A percentile compares a stretch with the other conserved stretches of the same genome.
phyloP scores from a whole-genome alignment of 2,113 vertebrate species.

The Neofelis nebulosa region DNA sequence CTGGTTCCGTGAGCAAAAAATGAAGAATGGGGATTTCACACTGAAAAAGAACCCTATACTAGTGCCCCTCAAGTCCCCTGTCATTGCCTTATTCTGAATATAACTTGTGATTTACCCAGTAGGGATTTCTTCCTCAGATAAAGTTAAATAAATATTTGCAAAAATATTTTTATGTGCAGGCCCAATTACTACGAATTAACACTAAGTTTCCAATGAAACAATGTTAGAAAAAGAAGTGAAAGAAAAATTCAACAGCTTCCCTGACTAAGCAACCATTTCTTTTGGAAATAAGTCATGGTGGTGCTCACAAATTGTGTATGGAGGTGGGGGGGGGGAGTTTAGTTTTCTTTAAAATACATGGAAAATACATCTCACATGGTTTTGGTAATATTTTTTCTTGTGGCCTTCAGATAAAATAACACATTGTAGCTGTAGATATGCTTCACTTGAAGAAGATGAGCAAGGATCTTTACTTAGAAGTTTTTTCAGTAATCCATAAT shows the following conservation, averaged over 20 bases:
- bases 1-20: background rate
- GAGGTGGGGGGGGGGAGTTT: background rate
- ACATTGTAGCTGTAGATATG: background rate
- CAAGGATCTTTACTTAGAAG: slow-evolving; percentile 32
- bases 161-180: background rate
- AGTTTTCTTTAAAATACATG: slow-evolving; percentile 52
- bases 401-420: slow-evolving; percentile 38
- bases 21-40: background rate
- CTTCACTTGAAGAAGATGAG: slow-evolving; percentile 48
- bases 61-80: background rate
- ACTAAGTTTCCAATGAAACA: background rate
- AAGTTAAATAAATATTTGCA: background rate
- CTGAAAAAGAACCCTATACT: background rate
- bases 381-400: slow-evolving; percentile 21
- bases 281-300: background rate
- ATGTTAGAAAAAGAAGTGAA: background rate
- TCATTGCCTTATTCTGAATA: background rate
- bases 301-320: background rate
- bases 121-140: background rate
- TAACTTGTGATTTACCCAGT: background rate
- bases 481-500: slow-evolving; percentile 56
- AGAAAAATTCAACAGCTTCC: background rate
- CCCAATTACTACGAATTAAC: background rate
- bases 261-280: background rate
- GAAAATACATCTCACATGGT: slow-evolving; percentile 7